Base-by-base conservation (phyloP, 2,113 vertebrate genomes). In the Euleptes europaea region DNA sequence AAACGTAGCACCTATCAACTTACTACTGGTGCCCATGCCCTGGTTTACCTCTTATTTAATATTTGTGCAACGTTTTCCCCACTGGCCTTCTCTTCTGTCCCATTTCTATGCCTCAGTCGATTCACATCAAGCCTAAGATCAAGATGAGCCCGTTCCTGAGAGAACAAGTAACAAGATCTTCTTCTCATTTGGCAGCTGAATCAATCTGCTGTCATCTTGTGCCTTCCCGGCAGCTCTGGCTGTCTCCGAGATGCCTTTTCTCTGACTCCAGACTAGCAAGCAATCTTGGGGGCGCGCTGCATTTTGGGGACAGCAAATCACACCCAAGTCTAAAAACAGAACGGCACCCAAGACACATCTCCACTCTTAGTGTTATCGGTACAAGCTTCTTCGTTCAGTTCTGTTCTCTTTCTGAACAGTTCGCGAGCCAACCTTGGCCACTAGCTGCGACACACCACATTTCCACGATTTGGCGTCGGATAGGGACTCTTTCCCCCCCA, bases 1-100 rank as follows among this genome's bases (percentile, higher is more conserved):
- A 90, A 90, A 92, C 89, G 85, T 26, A 86, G 77, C n/a, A 88
- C 10, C 17, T 83, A 72, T 86, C 86, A 86, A 49, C 33, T 49
- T 23, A 33, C 42, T 84, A n/a, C 47, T 47, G 33, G n/a, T 79
- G 40, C 72, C 21, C 66, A 67, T 67, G 66, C 66, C 66, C 67
- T 71, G 51, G 40, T 72, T 57, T 71, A 78, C 31, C 76, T 73
- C 67, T 85, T 85, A 77, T 79, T 79, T 63, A 57, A 73, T 65
- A 47, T 79, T 14, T 71, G 49, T 63, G 67, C 23, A 54, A 35
- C 33, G 38, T 13, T 7, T 71, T n/a, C 40, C 38, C 35, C 40
- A 33, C 10, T 73, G 40, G 70, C 38, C 83, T 60, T 84, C 51
- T 31, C 19, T 84, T 71, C 66, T 63, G 76, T 72, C 40, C 31